phyloP scores from a whole-genome alignment of 2,797 vertebrate species.

The Cyclopterus lumpus region DNA sequence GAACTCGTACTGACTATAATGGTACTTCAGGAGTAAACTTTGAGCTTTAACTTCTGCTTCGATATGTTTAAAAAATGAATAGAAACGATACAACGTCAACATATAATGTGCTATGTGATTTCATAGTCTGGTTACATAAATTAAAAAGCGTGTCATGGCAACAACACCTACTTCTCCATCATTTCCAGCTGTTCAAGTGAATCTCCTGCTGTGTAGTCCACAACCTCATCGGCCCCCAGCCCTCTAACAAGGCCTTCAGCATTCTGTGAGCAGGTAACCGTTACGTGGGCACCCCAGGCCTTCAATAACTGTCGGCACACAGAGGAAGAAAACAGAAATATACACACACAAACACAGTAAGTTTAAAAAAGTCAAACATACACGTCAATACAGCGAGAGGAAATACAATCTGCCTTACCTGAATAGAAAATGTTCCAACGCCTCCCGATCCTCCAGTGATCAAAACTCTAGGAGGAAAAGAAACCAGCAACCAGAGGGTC shows the following conservation, averaged over 20 bases:
- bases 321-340: conserved; percentile 9
- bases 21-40: not conserved
- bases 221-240: conserved; percentile 90
- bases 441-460: conserved; percentile 94
- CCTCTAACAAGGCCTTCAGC: conserved; percentile 87
- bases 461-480: conserved; percentile 84
- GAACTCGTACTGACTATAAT: conserved; percentile 17
- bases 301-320: conserved; percentile 86
- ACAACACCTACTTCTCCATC: conserved; percentile 84
- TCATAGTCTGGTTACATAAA: conserved; percentile 2
- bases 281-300: conserved; percentile 92
- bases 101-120: not conserved
- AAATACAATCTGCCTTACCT: conserved; percentile 78
- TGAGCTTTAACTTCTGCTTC: conserved; percentile 4
- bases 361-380: conserved; percentile 14
- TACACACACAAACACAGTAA: conserved; percentile 19
- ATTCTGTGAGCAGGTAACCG: conserved; percentile 91
- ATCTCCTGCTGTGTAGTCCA: conserved; percentile 88
- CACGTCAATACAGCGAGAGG: not conserved
- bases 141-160: not conserved
- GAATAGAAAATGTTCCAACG: conserved; percentile 92
- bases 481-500: conserved; percentile 28
- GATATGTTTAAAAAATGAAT: not conserved
- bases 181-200: conserved; percentile 80
- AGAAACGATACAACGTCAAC: not conserved